Base-by-base conservation (phyloP, 2,113 vertebrate species). In the Paralichthys olivaceus region DNA sequence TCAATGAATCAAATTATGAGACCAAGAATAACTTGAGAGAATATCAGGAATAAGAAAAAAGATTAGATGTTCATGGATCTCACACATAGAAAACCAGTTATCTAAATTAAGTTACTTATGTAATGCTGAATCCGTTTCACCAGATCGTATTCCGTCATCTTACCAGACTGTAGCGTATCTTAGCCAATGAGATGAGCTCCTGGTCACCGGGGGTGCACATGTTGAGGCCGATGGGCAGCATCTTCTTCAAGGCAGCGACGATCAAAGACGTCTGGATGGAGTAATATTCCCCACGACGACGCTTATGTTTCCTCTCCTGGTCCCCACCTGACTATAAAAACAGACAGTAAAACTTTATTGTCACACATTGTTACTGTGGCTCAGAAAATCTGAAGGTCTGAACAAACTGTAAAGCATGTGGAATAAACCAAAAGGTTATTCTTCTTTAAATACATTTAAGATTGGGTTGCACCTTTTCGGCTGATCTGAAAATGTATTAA, bases 131-230 rank as follows among this genome's bases (percentile, higher is more conserved):
- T 19, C 2, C 5, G 6, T 40, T 11, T 4, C 19, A 22, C 49
- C 49, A 57, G 26, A 22, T 53, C 9, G 13, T 32, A 28, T 58
- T 47, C 19, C 7, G 1, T 53, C 17, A 45, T 47, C 95, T 96
- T 90, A 99, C 98, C 66, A 94, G 93, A 89, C 94, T 93, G 73
- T 98, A 99, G 85, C 97, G 96, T 5, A 89, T 94, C 89, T 99
- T 99, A 67, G 97, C 97, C 15, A 98, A 88, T 29, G 96, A 96
- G 80, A 99, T 97, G 75, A 99, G 96, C 91, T 98, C 97, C 93
- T 99, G 98, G 88, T 99, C 97, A 51, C 98, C 98, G 0, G 97
- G 96, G 0, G 96, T 98, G 89, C 98, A 99, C 98, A 99, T 97
- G 89, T 99, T 99, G 89, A 99, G 91, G 64, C 98, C 98, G 70